A percentile compares a stretch with the other conserved stretches of the same genome.
phyloP scores from a whole-genome alignment of 30 jellyfish, hydroid and myxozoan species.

The Catostylus mosaicus region DNA sequence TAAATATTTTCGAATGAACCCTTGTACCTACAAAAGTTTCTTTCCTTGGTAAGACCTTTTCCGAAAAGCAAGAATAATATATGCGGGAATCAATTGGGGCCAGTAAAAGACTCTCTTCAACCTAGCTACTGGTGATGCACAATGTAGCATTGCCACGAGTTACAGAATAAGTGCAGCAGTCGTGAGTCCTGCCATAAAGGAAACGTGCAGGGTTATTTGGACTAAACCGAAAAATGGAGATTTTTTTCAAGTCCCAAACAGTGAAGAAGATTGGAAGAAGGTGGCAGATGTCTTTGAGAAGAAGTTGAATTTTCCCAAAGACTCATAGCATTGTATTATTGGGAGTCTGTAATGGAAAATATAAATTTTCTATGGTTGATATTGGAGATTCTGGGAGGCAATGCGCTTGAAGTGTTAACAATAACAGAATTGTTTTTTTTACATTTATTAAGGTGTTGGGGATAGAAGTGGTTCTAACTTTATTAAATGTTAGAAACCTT shows the following conservation, averaged over 20 bases:
- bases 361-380: constrained; percentile 49
- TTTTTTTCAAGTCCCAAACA: constrained; percentile 2
- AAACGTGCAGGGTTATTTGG: constrained; percentile 48
- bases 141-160: constrained; percentile 57
- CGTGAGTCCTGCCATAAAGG: constrained; percentile 30
- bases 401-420: constrained; percentile 61
- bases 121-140: constrained; percentile 63
- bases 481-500: too few relatives aligned
- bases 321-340: constrained; percentile 61
- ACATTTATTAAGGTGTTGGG: too few relatives aligned
- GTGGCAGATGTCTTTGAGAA: constrained; percentile 22
- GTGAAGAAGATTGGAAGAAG: constrained; percentile 31
- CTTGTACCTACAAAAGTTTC: too few relatives aligned
- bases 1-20: constrained; percentile 20
- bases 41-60: too few relatives aligned
- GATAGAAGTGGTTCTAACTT: too few relatives aligned
- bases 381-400: constrained; percentile 73
- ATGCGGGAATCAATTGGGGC: neutral
- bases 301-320: constrained; percentile 40
- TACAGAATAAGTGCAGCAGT: constrained; percentile 43
- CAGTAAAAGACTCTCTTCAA: constrained; percentile 3
- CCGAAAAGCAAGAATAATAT: neutral
- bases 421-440: too few relatives aligned
- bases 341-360: constrained; percentile 65
- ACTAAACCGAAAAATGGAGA: neutral